Percentiles rank a stretch among this genome's conserved stretches.
Conservation (phyloP, 2,113 vertebrate species). For the Lycaon pictus region DNA sequence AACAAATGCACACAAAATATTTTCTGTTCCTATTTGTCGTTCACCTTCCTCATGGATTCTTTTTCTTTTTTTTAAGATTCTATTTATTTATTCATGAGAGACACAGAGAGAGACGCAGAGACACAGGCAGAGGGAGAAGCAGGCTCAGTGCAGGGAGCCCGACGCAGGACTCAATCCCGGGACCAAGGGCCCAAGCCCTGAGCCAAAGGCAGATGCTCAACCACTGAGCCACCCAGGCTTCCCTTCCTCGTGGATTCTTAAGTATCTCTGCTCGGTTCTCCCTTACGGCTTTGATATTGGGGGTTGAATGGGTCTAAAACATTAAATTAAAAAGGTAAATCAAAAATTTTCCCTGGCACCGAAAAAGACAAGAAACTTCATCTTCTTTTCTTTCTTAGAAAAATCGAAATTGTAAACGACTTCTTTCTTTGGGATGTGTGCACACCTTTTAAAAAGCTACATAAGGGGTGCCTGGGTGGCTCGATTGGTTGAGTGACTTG, state of each 20-base stretch:
- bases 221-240: too few relatives aligned
- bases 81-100: too few relatives aligned
- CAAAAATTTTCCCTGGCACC: background rate
- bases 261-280: background rate
- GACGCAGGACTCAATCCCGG: too few relatives aligned
- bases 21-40: background rate
- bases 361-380: background rate
- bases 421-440: background rate
- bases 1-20: background rate
- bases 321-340: background rate
- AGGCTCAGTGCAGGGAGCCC: too few relatives aligned
- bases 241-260: background rate
- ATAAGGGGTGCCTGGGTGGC: too few relatives aligned
- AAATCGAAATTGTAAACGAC: background rate
- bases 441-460: conserved; percentile 20
- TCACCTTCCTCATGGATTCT: background rate
- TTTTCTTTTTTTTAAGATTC: background rate
- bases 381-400: background rate
- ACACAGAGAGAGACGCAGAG: too few relatives aligned
- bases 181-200: too few relatives aligned
- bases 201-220: too few relatives aligned
- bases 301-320: background rate
- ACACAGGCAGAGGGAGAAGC: too few relatives aligned
- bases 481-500: too few relatives aligned
- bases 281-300: background rate